Evolutionary conservation across 2,888 invertebrate genomes (phyloP), one percentile per base, ranked within the genome.

Genomic region (Apodemia duryi): DNA sequence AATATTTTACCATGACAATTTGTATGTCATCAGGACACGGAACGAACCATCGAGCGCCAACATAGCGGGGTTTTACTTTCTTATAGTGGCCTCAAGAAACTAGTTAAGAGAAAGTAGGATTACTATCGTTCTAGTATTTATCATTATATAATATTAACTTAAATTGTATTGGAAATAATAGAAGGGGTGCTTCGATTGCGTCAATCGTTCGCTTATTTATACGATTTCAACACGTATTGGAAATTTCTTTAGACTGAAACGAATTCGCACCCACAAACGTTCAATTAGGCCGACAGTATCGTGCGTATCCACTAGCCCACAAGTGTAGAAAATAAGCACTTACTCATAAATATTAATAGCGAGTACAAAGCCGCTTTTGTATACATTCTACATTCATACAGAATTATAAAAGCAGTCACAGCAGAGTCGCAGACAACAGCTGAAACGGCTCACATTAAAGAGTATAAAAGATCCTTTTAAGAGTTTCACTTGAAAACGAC

Each of bases 11-110:
- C 81, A 85, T 80, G 78, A 75, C 82, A 80, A 85, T 84, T 86
- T 89, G 86, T 89, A 82, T 90, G 91, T 89, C 86, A 91, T 84
- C 90, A 88, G 91, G 90, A 89, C 89, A 85, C 87, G 80, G 82
- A 85, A 84, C 84, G 68, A 73, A 70, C 68, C 71, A 68, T 73
- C 75, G 83, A 84, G 84, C 85, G 82, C 83, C 76, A 81, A 84
- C 86, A 85, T 88, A 88, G 89, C 88, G 88, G 88, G 84, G 88
- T 91, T 91, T 91, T 91, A 91, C 91, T 91, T 91, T 91, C 91
- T 87, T 88, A 80, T 81, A 83, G 83, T 85, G 85, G 87, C 89
- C 86, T 83, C 85, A 85, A 86, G 85, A 89, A 89, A 88, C 87
- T 85, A 88, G 88, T 88, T 87, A 85, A 86, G 91, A 89, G 90